Base-by-base conservation (phyloP, 2,888 invertebrate species). In the Empis livida region DNA sequence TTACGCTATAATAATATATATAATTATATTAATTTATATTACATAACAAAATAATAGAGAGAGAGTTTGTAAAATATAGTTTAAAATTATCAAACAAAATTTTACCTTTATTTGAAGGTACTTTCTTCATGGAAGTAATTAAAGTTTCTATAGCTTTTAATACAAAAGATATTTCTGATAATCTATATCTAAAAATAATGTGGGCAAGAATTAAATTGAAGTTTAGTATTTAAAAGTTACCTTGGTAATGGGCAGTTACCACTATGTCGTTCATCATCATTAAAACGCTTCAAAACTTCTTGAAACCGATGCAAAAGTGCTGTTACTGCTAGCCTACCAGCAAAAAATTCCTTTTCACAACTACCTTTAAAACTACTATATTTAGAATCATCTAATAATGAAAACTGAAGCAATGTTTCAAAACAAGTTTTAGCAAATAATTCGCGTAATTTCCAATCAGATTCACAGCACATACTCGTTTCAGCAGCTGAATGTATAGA, bases 351-450 rank as follows among this genome's bases (percentile, higher is more conserved):
- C 57, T 76, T 78, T 27, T 75, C 63, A 23, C 58, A 59, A n/a
- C 55, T 54, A 13, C 57, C 57, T 5, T 48, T 51, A 23, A 56
- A 50, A 14, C 53, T 53, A 37, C 56, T 56, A 48, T 61, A 68
- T 59, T 76, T 77, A 37, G 80, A 71, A 51, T 86, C 86, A 56
- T 88, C 87, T 6, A 88, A 72, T 62, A 86, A 77, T 1, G 95
- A 95, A 72, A 94, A 95, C 68, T 95, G 93, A 42, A 96, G 73
- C 20, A 96, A 72, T 0, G 95, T 95, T 70, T 96, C 95, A 63
- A 96, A 96, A 64, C 96, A 96, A 0, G 88, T 87, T 62, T 94
- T 87, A 41, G 96, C 95, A 71, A 96, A 95, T 64, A 95, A 94
- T 70, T 96, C 95, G 15, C 95, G 72, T 54, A 94, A 75, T 51